phyloP scores from a whole-genome alignment of 2,113 vertebrate species.

The Syngnathus scovelli region DNA sequence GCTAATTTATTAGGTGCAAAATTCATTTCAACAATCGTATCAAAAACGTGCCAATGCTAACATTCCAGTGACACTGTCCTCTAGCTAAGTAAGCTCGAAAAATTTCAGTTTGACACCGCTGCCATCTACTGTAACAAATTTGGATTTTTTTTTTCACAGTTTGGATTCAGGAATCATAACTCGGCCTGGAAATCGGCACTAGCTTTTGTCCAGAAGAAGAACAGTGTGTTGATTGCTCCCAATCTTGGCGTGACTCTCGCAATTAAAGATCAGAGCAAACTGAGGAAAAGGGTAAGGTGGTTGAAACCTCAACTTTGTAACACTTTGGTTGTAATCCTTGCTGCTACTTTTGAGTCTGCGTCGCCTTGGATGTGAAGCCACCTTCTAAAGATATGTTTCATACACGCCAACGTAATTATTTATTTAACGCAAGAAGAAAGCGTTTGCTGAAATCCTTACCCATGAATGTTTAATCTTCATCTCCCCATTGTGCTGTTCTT shows the following conservation, averaged over 20 bases:
- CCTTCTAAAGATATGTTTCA: not conserved
- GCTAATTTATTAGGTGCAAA: not conserved
- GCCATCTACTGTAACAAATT: not conserved
- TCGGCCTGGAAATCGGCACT: constrained; percentile 78
- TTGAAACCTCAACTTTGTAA: not conserved
- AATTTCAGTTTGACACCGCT: not conserved
- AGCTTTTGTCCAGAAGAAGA: constrained; percentile 67
- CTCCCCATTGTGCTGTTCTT: constrained; percentile 8
- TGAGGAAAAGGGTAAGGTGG: constrained; percentile 67
- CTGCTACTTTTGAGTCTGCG: not conserved
- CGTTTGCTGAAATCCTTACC: not conserved
- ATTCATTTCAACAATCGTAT: not conserved
- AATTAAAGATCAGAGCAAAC: constrained; percentile 31
- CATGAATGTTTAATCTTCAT: not conserved
- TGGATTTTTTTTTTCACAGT: constrained; percentile 52
- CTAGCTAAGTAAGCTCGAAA: not conserved
- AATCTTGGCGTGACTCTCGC: constrained; percentile 25
- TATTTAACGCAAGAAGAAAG: not conserved
- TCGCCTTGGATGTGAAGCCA: not conserved
- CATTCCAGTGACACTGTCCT: not conserved
- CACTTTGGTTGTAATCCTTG: not conserved
- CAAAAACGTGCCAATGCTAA: not conserved
- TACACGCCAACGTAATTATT: not conserved
- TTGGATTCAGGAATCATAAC: constrained; percentile 78
- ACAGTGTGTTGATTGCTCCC: constrained; percentile 30